Percentiles rank a stretch among this genome's conserved stretches.
phyloP scores from a whole-genome alignment of 2,797 vertebrate species.

The Myotis myotis region DNA sequence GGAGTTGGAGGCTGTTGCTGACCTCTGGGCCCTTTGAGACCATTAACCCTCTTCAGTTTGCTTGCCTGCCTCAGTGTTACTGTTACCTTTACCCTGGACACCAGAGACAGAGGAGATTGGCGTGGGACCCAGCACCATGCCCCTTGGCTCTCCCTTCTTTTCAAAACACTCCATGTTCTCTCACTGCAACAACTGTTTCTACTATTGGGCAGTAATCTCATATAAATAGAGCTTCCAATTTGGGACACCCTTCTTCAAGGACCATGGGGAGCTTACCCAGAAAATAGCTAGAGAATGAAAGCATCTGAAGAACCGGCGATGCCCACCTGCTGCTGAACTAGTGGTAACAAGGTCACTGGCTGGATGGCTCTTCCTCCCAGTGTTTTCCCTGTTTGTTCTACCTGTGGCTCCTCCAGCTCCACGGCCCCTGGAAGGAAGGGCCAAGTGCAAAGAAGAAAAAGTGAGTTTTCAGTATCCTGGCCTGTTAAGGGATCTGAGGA shows the following conservation, averaged over 20 bases:
- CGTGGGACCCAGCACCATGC: not conserved
- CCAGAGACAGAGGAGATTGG: not conserved
- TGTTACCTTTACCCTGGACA: constrained; percentile 78
- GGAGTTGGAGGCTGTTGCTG: constrained; percentile 88
- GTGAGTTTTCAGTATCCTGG: not conserved
- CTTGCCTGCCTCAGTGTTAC: constrained; percentile 96
- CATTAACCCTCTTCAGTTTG: constrained; percentile 95
- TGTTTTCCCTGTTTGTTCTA: not conserved
- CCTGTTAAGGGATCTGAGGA: not conserved
- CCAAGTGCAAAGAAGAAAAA: not conserved
- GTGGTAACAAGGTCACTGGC: too few species aligned
- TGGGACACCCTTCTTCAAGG: not conserved
- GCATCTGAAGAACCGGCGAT: not conserved
- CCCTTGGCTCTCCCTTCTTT: not conserved
- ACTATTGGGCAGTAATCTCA: not conserved
- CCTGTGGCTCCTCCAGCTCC: not conserved
- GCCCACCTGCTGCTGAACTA: not conserved
- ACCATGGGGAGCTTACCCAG: not conserved
- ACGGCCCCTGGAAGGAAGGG: not conserved
- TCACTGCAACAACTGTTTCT: not conserved
- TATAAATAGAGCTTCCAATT: not conserved
- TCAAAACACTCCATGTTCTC: not conserved
- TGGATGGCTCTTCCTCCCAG: not conserved
- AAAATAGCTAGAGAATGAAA: not conserved
- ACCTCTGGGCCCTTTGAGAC: constrained; percentile 88